Evolutionary conservation across 2,888 invertebrate genomes (phyloP).

Genomic region (Seladonia tumulorum): DNA sequence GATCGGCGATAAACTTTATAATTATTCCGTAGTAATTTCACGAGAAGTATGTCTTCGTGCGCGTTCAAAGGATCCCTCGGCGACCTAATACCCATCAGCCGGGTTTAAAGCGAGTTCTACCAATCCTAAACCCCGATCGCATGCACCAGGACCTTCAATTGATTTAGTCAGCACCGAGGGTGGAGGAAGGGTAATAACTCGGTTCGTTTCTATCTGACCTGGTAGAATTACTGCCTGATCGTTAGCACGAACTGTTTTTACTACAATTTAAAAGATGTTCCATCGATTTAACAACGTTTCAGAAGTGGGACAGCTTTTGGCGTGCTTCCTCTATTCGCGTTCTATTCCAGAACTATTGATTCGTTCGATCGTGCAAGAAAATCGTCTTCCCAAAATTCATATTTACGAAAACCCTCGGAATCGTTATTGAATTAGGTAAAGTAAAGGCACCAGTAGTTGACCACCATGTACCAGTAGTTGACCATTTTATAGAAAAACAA

Average conservation of each 20-base stretch:
- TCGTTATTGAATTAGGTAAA: slow-evolving; percentile 1
- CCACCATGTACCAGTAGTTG: no score
- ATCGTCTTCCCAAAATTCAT: background rate
- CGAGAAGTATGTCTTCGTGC: background rate
- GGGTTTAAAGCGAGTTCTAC: slow-evolving; percentile 1
- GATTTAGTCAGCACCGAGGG: slow-evolving; percentile 7
- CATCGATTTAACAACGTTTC: slow-evolving; percentile 2
- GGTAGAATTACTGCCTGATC: slow-evolving; percentile 7
- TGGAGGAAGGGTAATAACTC: slow-evolving; percentile 12
- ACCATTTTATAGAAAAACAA: no score
- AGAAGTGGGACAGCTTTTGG: background rate
- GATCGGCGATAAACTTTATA: background rate
- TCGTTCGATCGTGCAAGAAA: background rate
- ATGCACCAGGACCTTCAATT: slow-evolving; percentile 17
- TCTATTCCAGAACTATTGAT: background rate
- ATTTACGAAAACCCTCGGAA: background rate
- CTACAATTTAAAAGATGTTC: background rate
- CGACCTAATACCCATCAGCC: background rate
- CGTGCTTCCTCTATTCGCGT: background rate
- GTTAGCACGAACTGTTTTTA: slow-evolving; percentile 17
- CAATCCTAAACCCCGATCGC: slow-evolving; percentile 10
- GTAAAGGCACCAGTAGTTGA: no score
- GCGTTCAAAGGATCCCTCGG: background rate
- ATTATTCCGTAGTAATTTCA: background rate
- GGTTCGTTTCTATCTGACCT: slow-evolving; percentile 13